Evolutionary conservation across 2,888 invertebrate genomes (phyloP), one percentile per base, ranked within the genome.

Genomic region (Eristalis tenax): DNA sequence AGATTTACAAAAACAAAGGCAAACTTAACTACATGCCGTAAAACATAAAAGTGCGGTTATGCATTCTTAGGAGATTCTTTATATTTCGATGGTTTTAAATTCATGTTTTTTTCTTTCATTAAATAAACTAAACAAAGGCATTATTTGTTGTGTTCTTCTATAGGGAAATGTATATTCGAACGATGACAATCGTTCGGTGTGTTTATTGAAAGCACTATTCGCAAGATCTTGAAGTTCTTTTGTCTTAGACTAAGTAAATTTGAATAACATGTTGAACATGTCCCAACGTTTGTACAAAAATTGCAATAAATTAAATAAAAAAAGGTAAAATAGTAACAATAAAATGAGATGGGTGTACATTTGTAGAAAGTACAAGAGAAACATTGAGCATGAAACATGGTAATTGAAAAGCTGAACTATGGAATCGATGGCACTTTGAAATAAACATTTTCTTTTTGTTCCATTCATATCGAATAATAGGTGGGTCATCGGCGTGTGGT

Each of bases 311-410:
- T 38, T 26, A 40, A 23, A 4, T 28, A 64, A 64, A 74, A 0
- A 28, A 32, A 15, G 13, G 38, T 22, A 8, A 57, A 40, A 57
- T 38, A 35, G 70, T 71, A 69, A 83, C 35, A 68, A 66, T 13
- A 73, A 75, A 84, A 80, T 84, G 80, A 84, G 80, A 80, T 75
- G 69, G 74, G 57, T 59, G 5, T 59, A 61, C 10, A 22, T 75
- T 56, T 76, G 13, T 32, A 68, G 68, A 56, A 65, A 66, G 13
- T 59, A 56, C 28, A n/a, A 64, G 57, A 38, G 65, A 80, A 61
- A 59, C 50, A 56, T 50, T 50, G 50, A 50, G 50, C 18, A 50
- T 18, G 50, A 18, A 50, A 18, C 18, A 50, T 8, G 50, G 18
- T 50, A 1, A 18, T 50, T 50, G 50, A 6, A 18, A 4, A n/a